Conservation (phyloP, 2,113 vertebrate genomes). For the Chlamydotis undulata region DNA sequence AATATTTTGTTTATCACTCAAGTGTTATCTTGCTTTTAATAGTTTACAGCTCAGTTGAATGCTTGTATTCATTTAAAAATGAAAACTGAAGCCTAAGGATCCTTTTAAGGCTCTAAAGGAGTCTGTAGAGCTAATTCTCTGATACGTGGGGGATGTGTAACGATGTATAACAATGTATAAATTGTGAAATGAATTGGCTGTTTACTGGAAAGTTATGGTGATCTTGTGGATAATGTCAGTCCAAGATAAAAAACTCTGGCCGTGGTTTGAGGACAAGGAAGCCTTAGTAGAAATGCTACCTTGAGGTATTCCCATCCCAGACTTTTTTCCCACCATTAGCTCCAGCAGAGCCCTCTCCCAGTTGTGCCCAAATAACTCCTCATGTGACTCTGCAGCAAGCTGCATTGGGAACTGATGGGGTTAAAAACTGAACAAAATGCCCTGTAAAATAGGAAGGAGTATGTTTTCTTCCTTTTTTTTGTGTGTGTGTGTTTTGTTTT, state of each 20-base stretch:
- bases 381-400: not conserved
- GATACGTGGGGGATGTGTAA: not conserved
- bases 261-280: not conserved
- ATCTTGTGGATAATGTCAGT: not conserved
- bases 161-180: not conserved
- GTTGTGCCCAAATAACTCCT: not conserved
- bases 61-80: slow-evolving; percentile 29
- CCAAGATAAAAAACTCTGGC: not conserved
- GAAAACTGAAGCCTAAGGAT: not conserved
- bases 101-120: not conserved
- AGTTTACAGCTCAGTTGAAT: not conserved
- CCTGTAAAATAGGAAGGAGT: not conserved
- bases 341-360: not conserved
- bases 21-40: not conserved
- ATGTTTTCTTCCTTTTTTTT: not conserved
- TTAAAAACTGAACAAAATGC: not conserved
- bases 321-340: not conserved
- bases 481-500: not conserved
- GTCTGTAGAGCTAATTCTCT: not conserved
- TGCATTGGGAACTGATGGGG: not conserved
- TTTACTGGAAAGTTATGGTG: slow-evolving; percentile 7
- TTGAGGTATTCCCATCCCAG: not conserved
- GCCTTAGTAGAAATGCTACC: not conserved
- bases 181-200: slow-evolving; percentile 5
- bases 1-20: not conserved